Base-by-base conservation (phyloP, 64 coral and sea anemone genomes). In the Montipora capricornis region DNA sequence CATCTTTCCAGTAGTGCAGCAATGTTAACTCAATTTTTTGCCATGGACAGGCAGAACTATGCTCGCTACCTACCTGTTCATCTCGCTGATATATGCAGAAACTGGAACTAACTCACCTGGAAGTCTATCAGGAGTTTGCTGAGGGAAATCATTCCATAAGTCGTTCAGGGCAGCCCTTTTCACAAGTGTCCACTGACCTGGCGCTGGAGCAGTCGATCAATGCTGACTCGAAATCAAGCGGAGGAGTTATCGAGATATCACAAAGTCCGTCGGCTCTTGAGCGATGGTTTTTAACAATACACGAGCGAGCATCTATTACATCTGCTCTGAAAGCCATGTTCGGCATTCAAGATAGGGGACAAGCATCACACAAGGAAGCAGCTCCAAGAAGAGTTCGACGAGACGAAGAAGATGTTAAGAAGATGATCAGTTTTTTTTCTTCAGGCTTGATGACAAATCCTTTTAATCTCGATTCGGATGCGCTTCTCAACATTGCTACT, bases 361-460 rank as follows among this genome's bases (percentile, higher is more conserved):
- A 82, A 51, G 12, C 49, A 6, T 20, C 5, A 0, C 87, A 95
- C 74, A 90, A 95, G 74, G 87, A 94, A 73, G 86, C 79, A 64
- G 47, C 93, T 45, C 49, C 92, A 79, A 79, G 80, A 29, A 80
- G 92, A 76, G 79, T 89, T 53, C 22, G 24, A 52, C 75, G 92
- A 89, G 92, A 94, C 64, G 86, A 94, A 52, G 85, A 80, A 44
- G 92, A 81, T 81, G 85, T 94, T 11, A 47, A 80, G 84, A 94
- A 82, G 86, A 76, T 55, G 77, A 75, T 74, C 8, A 55, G 48
- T 76, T 94, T 86, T 51, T 94, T 94, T 83, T 71, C 75, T 20
- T 88, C 92, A 80, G 92, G 86, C n/a, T 67, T 93, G 44, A 93
- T 93, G 83, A 93, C 8, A 12, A 61, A 88, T 79, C 84, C 83